Conservation (phyloP, 2,113 vertebrate genomes). For the Coracopsis vasa region DNA sequence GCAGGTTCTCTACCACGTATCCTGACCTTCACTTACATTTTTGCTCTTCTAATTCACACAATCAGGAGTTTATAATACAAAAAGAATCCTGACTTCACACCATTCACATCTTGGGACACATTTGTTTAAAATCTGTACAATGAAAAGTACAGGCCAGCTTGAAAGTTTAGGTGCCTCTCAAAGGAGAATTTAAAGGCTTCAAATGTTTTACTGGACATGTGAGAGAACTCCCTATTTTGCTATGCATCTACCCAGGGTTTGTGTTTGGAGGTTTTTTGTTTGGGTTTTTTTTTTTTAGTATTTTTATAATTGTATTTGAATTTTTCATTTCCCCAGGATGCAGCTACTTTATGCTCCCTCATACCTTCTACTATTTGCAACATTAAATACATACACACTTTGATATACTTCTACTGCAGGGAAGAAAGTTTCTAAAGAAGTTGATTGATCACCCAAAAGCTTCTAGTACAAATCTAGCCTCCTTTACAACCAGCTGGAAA, state of each 20-base stretch:
- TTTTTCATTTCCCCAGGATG: neutral
- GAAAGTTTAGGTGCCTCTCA: neutral
- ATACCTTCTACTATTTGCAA: neutral
- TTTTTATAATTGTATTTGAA: neutral
- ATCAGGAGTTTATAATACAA: neutral
- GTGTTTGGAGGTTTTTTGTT: neutral
- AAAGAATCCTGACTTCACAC: neutral
- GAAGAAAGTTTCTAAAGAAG: neutral
- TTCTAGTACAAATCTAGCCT: neutral
- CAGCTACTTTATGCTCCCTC: neutral
- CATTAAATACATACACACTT: neutral
- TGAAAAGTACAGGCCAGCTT: neutral
- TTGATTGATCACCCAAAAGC: neutral
- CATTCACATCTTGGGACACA: neutral
- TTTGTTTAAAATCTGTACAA: neutral
- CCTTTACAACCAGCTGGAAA: neutral
- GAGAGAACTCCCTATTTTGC: neutral
- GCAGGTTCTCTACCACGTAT: neutral
- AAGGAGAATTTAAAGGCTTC: neutral
- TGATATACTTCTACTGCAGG: neutral
- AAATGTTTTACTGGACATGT: neutral
- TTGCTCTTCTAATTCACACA: neutral
- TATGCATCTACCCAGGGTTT: neutral
- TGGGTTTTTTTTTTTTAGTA: neutral
- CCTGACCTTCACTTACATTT: neutral